These are phyloP conservation scores for cattle (Bos taurus) DNA, from an alignment of 2,113 vertebrate genomes.

Conservation along the genomic window DNA sequence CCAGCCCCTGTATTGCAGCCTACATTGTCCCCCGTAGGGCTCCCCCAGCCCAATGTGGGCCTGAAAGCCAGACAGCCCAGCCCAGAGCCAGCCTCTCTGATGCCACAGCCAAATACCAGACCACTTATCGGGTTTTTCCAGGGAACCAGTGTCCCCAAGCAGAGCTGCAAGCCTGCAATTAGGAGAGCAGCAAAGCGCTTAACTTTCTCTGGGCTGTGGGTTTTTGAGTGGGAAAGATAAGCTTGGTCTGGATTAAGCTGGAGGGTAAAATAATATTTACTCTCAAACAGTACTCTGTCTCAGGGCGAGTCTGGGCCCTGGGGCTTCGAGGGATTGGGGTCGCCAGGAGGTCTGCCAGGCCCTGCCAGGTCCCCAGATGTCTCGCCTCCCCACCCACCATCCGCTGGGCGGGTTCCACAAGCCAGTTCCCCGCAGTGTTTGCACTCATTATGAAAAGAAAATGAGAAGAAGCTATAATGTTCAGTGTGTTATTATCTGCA, in stretches of 20 bases:
- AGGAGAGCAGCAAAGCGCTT: conserved; percentile 40
- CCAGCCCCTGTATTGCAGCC: neutral
- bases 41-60: neutral
- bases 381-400: fast-evolving
- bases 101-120: neutral
- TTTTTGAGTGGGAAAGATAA: neutral
- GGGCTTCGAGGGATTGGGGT: neutral
- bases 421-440: fast-evolving
- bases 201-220: conserved; percentile 11
- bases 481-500: neutral
- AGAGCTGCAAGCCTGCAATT: conserved; percentile 29
- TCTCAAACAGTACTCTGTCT: conserved; percentile 11
- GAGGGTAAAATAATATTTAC: conserved; percentile 47
- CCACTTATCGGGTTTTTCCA: neutral
- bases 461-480: neutral
- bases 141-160: neutral
- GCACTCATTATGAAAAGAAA: neutral
- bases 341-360: neutral
- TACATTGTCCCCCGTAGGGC: fast-evolving
- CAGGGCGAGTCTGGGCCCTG: neutral
- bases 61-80: neutral
- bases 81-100: neutral
- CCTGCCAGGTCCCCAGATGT: neutral
- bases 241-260: conserved; percentile 46
- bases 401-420: neutral